Evolutionary conservation across 1,140 invertebrate genomes (phyloP).

Genomic region (Schlechtendalia chinensis): DNA sequence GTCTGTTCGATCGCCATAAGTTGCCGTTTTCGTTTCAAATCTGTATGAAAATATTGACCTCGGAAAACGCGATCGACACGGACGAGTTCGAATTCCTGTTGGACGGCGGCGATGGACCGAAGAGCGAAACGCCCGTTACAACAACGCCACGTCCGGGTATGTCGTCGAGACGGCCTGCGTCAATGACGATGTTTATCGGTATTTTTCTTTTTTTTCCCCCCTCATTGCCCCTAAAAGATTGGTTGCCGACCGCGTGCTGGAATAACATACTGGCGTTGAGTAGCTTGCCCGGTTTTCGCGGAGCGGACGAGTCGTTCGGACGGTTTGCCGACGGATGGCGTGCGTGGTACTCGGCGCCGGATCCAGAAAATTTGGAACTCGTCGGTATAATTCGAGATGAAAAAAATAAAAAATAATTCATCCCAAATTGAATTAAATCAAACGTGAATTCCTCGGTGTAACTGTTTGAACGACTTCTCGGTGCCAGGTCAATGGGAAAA

Average conservation of each 20-base stretch:
- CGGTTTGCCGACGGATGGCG: not conserved
- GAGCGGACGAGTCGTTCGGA: constrained; percentile 10
- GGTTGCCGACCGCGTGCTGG: constrained; percentile 6
- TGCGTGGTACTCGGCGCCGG: not conserved
- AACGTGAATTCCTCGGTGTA: too few relatives aligned
- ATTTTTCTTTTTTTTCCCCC: not conserved
- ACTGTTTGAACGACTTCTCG: not conserved
- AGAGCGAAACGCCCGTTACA: not conserved
- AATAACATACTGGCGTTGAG: constrained; percentile 7
- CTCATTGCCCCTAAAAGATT: too few relatives aligned
- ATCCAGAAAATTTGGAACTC: constrained; percentile 21
- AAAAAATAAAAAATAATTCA: too few relatives aligned
- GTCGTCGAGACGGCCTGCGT: not conserved
- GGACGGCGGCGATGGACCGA: not conserved
- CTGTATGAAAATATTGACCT: constrained; percentile 10
- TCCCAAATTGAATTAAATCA: too few relatives aligned
- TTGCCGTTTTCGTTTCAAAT: constrained; percentile 78
- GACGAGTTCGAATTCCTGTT: constrained; percentile 1
- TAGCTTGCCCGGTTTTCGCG: not conserved
- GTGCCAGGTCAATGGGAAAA: constrained; percentile 13
- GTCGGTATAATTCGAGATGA: not conserved
- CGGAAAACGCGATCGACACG: constrained; percentile 5
- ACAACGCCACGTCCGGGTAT: not conserved
- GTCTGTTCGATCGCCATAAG: constrained; percentile 92
- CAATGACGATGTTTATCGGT: not conserved